Percentiles rank a stretch among this genome's conserved stretches.
phyloP scores from a whole-genome alignment of 1,140 invertebrate genomes.

The Drosophila sproati region DNA sequence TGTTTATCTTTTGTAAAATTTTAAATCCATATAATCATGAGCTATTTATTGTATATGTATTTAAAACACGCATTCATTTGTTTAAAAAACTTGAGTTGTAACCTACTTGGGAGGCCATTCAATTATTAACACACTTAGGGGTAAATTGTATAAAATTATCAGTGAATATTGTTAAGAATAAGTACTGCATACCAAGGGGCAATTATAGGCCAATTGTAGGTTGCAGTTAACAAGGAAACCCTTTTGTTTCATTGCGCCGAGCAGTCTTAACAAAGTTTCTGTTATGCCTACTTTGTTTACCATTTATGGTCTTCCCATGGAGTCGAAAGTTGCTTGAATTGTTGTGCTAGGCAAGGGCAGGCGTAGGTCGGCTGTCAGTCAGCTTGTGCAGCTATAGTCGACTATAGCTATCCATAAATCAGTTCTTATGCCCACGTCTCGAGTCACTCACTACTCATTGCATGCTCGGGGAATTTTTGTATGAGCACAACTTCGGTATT shows the following conservation, averaged over 20 bases:
- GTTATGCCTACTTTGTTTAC: slow-evolving; percentile 27
- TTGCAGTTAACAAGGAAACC: slow-evolving; percentile 50
- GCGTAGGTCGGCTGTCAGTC: slow-evolving; percentile 21
- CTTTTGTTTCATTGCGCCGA: slow-evolving; percentile 51
- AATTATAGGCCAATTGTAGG: slow-evolving; percentile 39
- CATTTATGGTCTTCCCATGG: slow-evolving; percentile 32
- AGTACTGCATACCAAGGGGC: slow-evolving; percentile 20
- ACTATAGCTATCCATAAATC: slow-evolving; percentile 53
- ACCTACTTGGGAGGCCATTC: slow-evolving; percentile 6
- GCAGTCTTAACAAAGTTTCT: slow-evolving; percentile 27
- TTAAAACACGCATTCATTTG: background rate
- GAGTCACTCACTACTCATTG: slow-evolving; percentile 20
- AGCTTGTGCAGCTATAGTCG: background rate
- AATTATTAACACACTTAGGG: slow-evolving; percentile 20
- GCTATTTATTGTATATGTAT: background rate
- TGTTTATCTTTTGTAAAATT: background rate
- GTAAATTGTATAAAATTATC: slow-evolving; percentile 5
- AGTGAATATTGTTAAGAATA: slow-evolving; percentile 17
- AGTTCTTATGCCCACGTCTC: slow-evolving; percentile 48
- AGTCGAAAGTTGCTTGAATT: slow-evolving; percentile 24
- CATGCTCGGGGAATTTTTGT: slow-evolving; percentile 16
- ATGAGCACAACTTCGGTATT: slow-evolving; percentile 40
- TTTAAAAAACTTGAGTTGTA: background rate
- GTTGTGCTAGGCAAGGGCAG: slow-evolving; percentile 61
- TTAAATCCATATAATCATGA: background rate